Conservation (phyloP, 35 echinoderm and acorn worm genomes). For the Antedon bifida region DNA sequence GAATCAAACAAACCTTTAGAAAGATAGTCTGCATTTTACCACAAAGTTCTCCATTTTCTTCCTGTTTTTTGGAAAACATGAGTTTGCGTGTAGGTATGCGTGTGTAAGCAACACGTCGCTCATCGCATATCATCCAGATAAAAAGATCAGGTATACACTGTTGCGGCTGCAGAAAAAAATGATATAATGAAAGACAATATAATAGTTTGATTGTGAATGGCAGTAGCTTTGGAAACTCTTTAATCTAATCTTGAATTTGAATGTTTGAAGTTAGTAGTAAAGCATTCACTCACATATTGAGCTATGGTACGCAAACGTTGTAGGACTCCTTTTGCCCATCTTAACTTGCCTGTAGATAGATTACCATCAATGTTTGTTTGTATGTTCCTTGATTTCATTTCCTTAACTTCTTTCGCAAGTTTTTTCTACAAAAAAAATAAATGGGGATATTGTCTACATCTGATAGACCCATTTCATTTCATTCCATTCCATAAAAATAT, state of each 20-base stretch:
- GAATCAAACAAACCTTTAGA: neutral
- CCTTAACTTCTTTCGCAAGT: neutral
- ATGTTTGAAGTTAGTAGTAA: too few relatives aligned
- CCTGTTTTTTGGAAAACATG: neutral
- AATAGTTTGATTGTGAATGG: too few relatives aligned
- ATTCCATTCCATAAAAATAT: too few relatives aligned
- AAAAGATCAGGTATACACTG: neutral
- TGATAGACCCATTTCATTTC: too few relatives aligned
- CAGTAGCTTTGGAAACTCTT: too few relatives aligned
- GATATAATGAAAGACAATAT: neutral
- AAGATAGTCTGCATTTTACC: neutral
- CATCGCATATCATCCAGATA: constrained; percentile 4
- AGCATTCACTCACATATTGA: neutral
- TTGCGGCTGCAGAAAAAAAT: constrained; percentile 5
- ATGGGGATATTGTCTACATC: too few relatives aligned
- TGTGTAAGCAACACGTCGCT: constrained; percentile 1
- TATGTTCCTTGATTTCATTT: neutral
- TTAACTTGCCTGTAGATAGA: constrained; percentile 4
- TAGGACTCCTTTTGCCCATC: constrained; percentile 41
- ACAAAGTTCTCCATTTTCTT: neutral
- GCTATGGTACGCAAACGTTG: constrained; percentile 56
- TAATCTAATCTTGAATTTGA: too few relatives aligned
- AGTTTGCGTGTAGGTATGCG: constrained; percentile 5
- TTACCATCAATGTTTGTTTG: neutral
- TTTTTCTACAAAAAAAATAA: neutral